phyloP scores from a whole-genome alignment of 2,888 invertebrate species.

The Nymphalis urticae region DNA sequence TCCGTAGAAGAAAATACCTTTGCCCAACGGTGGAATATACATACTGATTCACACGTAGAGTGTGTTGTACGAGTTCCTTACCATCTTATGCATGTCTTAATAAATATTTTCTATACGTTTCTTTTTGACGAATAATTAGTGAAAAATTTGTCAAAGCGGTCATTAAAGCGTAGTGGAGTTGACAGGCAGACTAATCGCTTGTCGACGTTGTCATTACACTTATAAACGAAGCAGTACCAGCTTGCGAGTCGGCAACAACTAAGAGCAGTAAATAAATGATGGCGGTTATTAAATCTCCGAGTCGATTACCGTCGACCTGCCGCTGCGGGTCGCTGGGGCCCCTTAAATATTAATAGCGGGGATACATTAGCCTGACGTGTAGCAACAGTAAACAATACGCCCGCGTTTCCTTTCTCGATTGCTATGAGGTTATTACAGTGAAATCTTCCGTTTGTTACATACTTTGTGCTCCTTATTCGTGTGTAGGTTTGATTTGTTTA shows the following conservation, averaged over 20 bases:
- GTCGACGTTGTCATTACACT: slow-evolving; percentile 9
- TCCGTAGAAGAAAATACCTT: no score
- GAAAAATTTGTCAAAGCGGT: no score
- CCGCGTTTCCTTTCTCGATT: slow-evolving; percentile 1
- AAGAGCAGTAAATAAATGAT: slow-evolving; percentile 26
- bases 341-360: slow-evolving; percentile 11
- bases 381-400: background rate
- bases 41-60: no score
- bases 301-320: slow-evolving; percentile 15
- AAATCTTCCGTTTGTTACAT: background rate
- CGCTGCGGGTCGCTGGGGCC: background rate
- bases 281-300: slow-evolving; percentile 21
- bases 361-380: slow-evolving; percentile 1
- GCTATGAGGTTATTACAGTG: background rate
- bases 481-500: background rate
- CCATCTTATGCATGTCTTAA: no score
- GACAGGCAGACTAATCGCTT: slow-evolving; percentile 6
- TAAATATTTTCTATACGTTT: no score
- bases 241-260: slow-evolving; percentile 6
- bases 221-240: slow-evolving; percentile 1
- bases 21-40: no score
- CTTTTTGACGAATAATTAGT: no score
- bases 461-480: background rate
- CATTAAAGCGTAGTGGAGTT: background rate
- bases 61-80: no score